Percentiles rank a stretch among this genome's conserved stretches.
phyloP scores from a whole-genome alignment of 2,888 invertebrate species.

The Syrista parreyssii region DNA sequence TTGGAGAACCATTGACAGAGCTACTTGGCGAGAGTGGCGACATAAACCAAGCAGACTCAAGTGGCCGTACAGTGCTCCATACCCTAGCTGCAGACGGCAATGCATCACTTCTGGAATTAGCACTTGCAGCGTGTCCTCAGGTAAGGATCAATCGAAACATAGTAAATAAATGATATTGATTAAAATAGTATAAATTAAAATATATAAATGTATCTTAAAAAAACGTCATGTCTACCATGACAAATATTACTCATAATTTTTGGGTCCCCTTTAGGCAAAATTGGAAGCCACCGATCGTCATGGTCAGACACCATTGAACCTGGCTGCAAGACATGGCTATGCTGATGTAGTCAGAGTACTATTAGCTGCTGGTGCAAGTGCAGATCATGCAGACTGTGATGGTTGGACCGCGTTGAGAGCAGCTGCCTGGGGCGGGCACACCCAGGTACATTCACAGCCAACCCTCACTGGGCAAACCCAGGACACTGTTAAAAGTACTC shows the following conservation, averaged over 20 bases:
- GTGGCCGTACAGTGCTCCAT: conserved; percentile 79
- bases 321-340: conserved; percentile 85
- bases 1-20: conserved; percentile 64
- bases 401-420: conserved; percentile 93
- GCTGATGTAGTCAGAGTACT: conserved; percentile 77
- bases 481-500: conserved; percentile 41
- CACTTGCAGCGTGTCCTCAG: conserved; percentile 73
- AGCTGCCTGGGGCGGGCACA: conserved; percentile 96
- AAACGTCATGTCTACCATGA: neutral
- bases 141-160: conserved; percentile 40
- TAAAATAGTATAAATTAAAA: no score
- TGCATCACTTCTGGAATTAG: conserved; percentile 73
- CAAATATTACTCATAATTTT: neutral
- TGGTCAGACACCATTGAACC: conserved; percentile 88
- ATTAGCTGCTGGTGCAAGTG: conserved; percentile 74
- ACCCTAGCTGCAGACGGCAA: conserved; percentile 83
- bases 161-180: no score
- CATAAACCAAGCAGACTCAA: conserved; percentile 69
- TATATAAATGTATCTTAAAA: neutral
- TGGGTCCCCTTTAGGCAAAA: conserved; percentile 47
- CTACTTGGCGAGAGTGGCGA: conserved; percentile 66
- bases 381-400: conserved; percentile 83
- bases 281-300: conserved; percentile 78
- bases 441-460: conserved; percentile 71
- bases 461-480: conserved; percentile 39